Conservation (phyloP, 2,113 vertebrate species). For the Cryptotis parvus region DNA sequence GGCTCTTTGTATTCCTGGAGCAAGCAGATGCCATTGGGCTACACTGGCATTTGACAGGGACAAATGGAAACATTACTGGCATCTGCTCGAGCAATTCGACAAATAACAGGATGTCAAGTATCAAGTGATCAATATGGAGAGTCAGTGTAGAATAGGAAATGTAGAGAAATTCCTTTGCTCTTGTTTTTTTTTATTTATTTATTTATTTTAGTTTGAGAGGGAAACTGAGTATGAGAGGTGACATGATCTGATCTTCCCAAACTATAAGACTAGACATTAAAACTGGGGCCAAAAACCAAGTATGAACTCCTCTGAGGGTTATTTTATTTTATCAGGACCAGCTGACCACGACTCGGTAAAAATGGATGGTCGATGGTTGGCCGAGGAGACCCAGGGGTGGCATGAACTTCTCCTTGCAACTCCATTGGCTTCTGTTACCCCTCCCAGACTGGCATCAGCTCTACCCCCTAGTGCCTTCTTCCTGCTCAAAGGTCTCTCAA, state of each 20-base stretch:
- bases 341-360: neutral
- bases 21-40: no score
- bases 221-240: neutral
- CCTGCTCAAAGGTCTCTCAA: neutral
- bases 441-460: accelerated
- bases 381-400: neutral
- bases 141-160: neutral
- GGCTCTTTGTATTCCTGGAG: no score
- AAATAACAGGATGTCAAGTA: no score
- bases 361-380: neutral
- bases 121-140: no score
- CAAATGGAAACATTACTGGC: no score
- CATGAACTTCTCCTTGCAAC: neutral
- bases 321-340: accelerated
- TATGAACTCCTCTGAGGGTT: neutral
- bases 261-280: neutral
- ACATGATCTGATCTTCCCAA: neutral
- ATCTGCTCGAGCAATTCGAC: no score
- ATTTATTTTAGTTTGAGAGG: neutral
- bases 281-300: neutral
- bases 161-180: neutral
- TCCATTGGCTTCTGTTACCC: neutral
- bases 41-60: no score
- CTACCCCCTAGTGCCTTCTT: accelerated
- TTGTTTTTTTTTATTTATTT: neutral